These are phyloP conservation scores for Isurus oxyrinchus DNA, from an alignment of 2,113 vertebrate species.

Conservation along the genomic window DNA sequence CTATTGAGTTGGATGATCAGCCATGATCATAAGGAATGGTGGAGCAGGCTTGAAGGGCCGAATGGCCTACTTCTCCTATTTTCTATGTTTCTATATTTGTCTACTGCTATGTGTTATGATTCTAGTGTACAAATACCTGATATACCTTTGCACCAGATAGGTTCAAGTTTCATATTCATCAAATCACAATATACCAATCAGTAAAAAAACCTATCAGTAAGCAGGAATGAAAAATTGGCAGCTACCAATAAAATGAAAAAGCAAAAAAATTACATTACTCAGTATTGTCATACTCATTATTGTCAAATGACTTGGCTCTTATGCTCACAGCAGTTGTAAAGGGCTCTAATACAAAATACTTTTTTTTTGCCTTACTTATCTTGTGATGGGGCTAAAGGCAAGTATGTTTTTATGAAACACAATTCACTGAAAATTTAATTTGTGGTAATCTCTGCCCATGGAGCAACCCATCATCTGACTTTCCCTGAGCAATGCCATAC, in stretches of 20 bases:
- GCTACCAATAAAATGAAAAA: background rate
- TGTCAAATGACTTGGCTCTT: background rate
- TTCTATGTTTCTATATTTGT: too few species aligned
- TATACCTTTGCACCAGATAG: background rate
- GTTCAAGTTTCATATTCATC: background rate
- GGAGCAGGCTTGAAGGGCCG: too few species aligned
- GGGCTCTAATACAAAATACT: background rate
- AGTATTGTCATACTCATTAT: background rate
- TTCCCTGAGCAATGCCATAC: background rate
- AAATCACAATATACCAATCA: too few species aligned
- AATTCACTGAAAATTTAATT: background rate
- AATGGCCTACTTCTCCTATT: too few species aligned
- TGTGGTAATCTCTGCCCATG: background rate
- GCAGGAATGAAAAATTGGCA: background rate
- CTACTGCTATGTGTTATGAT: background rate
- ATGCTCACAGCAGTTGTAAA: background rate
- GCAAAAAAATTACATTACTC: background rate
- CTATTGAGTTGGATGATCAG: too few species aligned
- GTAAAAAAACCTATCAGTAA: background rate
- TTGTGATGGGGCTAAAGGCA: background rate
- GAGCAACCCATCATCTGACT: background rate
- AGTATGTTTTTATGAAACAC: background rate
- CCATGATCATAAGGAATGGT: too few species aligned
- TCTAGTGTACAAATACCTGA: background rate
- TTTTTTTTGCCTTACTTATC: background rate